Percentiles rank a stretch among this genome's conserved stretches.
Evolutionary conservation across 2,888 invertebrate genomes (phyloP).

Genomic region (Erpobdella octoculata): DNA sequence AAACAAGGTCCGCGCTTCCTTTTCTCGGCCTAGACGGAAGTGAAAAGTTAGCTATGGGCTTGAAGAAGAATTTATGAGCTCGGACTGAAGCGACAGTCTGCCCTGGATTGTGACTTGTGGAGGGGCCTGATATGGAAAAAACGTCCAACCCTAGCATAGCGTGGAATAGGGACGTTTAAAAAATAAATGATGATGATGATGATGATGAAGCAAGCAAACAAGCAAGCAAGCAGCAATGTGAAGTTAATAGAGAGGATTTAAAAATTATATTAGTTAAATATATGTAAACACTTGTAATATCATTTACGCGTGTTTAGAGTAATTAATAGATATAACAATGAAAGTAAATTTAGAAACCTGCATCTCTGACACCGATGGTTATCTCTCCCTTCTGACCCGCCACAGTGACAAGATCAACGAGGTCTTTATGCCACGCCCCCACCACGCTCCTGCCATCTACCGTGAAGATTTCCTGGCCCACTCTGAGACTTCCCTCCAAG

Average conservation of each 20-base stretch:
- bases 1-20: no score
- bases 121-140: no score
- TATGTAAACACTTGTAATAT: neutral
- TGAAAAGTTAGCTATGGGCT: no score
- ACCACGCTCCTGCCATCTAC: slow-evolving; percentile 14
- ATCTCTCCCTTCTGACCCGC: slow-evolving; percentile 8
- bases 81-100: no score
- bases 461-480: slow-evolving; percentile 20
- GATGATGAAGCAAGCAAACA: neutral
- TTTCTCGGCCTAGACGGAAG: no score
- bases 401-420: slow-evolving; percentile 18
- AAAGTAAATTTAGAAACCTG: neutral
- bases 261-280: neutral
- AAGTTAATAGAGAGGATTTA: no score
- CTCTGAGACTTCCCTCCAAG: slow-evolving; percentile 9
- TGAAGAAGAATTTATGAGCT: no score
- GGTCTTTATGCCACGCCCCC: slow-evolving; percentile 25
- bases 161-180: no score
- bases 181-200: slow-evolving; percentile 3
- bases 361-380: slow-evolving; percentile 8
- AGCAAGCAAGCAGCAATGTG: no score
- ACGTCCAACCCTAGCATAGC: no score
- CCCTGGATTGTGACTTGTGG: no score
- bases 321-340: no score
- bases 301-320: neutral